Conservation (phyloP, 2,797 vertebrate species). For the Hemitrygon akajei region DNA sequence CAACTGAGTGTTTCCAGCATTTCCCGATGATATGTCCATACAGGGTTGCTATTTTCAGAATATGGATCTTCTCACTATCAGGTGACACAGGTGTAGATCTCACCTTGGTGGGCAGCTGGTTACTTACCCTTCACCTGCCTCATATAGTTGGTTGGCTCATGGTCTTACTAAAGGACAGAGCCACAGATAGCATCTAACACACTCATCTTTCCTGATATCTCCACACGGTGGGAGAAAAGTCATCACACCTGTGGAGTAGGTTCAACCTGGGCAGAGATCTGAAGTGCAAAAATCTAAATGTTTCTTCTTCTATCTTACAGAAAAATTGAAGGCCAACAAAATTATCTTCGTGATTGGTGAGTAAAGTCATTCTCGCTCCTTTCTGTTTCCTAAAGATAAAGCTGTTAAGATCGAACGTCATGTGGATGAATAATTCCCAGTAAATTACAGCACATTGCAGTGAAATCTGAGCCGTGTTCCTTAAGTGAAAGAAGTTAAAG, state of each 20-base stretch:
- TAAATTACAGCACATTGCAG: no score
- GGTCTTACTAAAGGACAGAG: no score
- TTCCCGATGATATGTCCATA: no score
- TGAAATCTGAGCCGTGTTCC: neutral
- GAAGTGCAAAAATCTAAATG: neutral
- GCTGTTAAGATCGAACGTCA: neutral
- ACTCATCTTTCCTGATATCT: no score
- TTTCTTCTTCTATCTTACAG: conserved; percentile 29
- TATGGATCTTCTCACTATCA: no score
- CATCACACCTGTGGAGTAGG: no score
- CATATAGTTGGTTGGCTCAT: neutral
- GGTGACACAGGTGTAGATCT: neutral
- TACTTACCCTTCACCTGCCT: neutral
- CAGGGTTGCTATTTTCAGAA: no score
- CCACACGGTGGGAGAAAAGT: no score
- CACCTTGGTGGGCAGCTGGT: neutral
- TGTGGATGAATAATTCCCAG: neutral
- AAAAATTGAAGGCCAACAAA: conserved; percentile 41
- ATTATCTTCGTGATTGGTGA: conserved; percentile 47
- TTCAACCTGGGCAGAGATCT: neutral
- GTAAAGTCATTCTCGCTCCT: neutral
- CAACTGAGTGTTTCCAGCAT: no score
- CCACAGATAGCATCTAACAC: no score
- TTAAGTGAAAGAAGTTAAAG: neutral
- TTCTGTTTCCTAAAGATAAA: neutral